phyloP scores from a whole-genome alignment of 2,113 vertebrate genomes.

The Chloebia gouldiae region DNA sequence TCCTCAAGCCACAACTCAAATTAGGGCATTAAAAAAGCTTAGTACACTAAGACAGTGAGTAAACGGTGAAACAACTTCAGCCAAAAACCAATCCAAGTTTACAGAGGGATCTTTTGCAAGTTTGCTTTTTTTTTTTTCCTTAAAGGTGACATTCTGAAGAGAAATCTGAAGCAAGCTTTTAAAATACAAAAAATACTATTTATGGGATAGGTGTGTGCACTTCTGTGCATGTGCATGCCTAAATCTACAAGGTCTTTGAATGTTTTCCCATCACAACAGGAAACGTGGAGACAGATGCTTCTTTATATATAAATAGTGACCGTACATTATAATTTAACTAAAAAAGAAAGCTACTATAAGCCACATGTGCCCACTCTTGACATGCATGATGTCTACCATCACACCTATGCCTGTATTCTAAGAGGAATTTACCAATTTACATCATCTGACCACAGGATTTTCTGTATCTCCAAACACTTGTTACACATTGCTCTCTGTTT shows the following conservation, averaged over 20 bases:
- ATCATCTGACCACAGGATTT: not conserved
- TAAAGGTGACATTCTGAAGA: not conserved
- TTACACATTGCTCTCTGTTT: not conserved
- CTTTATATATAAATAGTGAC: not conserved
- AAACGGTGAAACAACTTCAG: not conserved
- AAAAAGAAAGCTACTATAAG: not conserved
- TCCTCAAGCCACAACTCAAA: not conserved
- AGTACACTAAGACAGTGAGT: not conserved
- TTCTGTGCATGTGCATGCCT: not conserved
- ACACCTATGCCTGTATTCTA: not conserved
- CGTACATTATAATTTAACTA: not conserved
- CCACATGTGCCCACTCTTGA: not conserved
- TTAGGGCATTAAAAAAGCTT: not conserved
- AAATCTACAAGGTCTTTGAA: not conserved
- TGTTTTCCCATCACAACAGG: not conserved
- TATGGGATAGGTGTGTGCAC: not conserved
- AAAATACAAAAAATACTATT: not conserved
- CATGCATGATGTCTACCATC: not conserved
- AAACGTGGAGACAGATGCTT: not conserved
- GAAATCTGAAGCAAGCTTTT: not conserved
- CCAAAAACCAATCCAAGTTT: not conserved
- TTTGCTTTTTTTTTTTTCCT: not conserved
- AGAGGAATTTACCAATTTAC: not conserved
- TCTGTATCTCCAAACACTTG: not conserved
- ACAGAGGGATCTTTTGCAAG: not conserved